Evolutionary conservation across 2,888 invertebrate genomes (phyloP).

Genomic region (Timema cristinae): DNA sequence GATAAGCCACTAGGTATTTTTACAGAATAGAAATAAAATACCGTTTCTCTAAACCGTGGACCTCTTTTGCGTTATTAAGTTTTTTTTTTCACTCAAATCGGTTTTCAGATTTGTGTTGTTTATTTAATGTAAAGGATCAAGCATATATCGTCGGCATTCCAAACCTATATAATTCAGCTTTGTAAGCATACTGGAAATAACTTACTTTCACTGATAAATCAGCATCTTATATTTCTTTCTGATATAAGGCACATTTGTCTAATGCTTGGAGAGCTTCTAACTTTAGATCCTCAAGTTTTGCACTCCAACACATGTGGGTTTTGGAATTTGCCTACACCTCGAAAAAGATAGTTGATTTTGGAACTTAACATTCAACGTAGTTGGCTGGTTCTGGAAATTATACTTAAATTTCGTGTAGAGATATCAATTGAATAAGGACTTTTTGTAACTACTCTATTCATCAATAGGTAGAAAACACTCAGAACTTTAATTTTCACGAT

Average conservation of each 20-base stretch:
- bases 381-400: slow-evolving; percentile 3
- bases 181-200: neutral
- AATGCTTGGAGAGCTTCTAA: neutral
- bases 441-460: neutral
- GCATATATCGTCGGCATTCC: neutral
- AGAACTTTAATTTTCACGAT: slow-evolving; percentile 3
- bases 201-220: neutral
- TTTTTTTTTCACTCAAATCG: neutral
- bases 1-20: neutral
- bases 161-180: neutral
- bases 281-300: no score
- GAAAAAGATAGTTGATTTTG: no score
- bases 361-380: neutral
- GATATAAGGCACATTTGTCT: neutral
- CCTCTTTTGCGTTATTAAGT: neutral
- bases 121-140: neutral
- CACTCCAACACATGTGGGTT: no score
- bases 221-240: neutral
- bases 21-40: neutral
- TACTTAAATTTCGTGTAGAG: neutral
- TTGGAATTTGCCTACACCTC: no score
- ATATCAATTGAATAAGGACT: neutral
- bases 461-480: neutral
- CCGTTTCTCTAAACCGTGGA: neutral
- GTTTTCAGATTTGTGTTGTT: neutral